These are phyloP conservation scores for Proales similis DNA, from an alignment of 1,140 invertebrate species.

Conservation along the genomic window DNA sequence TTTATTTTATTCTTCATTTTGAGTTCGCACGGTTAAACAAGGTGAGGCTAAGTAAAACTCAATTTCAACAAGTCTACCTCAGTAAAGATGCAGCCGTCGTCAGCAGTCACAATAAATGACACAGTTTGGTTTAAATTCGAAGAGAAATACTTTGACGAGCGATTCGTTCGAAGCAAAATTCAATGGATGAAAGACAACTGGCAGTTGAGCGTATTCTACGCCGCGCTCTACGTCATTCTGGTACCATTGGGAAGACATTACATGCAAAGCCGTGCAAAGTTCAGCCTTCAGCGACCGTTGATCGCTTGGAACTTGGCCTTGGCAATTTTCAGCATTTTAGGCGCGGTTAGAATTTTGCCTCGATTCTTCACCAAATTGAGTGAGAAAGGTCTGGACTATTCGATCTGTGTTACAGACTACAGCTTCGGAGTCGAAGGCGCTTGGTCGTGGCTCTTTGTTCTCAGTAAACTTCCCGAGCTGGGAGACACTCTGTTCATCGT, in stretches of 20 bases:
- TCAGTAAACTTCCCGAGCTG: conserved; percentile 86
- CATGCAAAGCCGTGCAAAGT: conserved; percentile 81
- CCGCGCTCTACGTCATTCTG: conserved; percentile 79
- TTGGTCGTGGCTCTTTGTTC: conserved; percentile 61
- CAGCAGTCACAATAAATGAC: too few species aligned
- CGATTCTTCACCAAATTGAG: conserved; percentile 73
- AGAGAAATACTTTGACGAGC: conserved; percentile 2
- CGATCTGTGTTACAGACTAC: conserved; percentile 65
- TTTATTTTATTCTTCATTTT: too few species aligned
- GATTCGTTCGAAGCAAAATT: conserved; percentile 5
- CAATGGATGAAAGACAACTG: conserved; percentile 91
- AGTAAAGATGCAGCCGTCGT: too few species aligned
- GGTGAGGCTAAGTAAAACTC: too few species aligned
- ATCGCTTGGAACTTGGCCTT: conserved; percentile 83
- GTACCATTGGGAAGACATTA: conserved; percentile 84
- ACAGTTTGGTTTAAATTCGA: conserved; percentile 26
- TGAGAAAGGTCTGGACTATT: conserved; percentile 82
- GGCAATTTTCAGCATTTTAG: conserved; percentile 86
- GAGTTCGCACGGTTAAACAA: too few species aligned
- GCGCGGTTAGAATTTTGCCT: conserved; percentile 60
- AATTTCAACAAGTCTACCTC: too few species aligned
- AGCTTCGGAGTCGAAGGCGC: conserved; percentile 64
- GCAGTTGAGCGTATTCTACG: conserved; percentile 69
- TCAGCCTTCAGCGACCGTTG: conserved; percentile 73
- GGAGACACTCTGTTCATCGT: conserved; percentile 97